phyloP scores from a whole-genome alignment of 2,888 invertebrate species.

The Cephus runcator region DNA sequence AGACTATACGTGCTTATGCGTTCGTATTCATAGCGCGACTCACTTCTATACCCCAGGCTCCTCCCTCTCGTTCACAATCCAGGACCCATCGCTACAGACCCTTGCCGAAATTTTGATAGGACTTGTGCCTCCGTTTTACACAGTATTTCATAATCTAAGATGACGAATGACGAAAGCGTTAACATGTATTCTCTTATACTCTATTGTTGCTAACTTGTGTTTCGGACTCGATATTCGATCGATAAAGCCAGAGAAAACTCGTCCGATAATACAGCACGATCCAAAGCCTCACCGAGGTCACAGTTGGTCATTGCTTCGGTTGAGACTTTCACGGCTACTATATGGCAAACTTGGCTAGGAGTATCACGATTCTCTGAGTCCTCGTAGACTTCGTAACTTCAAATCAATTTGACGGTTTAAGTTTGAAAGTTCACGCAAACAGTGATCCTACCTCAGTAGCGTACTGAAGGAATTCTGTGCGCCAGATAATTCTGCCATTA shows the following conservation, averaged over 20 bases:
- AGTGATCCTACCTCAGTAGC: background rate
- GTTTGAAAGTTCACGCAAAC: conserved; percentile 1
- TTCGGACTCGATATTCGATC: background rate
- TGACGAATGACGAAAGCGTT: background rate
- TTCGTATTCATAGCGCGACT: background rate
- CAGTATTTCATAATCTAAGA: background rate
- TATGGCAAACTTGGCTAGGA: background rate
- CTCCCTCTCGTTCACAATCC: background rate
- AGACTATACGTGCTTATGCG: background rate
- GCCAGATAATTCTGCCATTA: background rate
- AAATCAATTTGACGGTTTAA: background rate
- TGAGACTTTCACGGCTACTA: background rate
- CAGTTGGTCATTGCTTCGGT: background rate
- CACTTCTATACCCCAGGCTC: background rate
- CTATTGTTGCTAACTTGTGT: background rate
- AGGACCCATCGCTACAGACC: too few relatives aligned
- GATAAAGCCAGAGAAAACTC: background rate
- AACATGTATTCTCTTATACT: background rate
- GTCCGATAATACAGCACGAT: background rate
- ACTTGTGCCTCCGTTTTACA: too few relatives aligned
- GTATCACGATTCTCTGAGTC: background rate
- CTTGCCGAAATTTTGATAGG: too few relatives aligned
- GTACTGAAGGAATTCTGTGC: background rate
- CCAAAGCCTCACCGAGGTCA: background rate
- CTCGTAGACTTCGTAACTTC: background rate